phyloP scores from a whole-genome alignment of 2,888 invertebrate genomes.

The Caenorhabditis sp. region DNA sequence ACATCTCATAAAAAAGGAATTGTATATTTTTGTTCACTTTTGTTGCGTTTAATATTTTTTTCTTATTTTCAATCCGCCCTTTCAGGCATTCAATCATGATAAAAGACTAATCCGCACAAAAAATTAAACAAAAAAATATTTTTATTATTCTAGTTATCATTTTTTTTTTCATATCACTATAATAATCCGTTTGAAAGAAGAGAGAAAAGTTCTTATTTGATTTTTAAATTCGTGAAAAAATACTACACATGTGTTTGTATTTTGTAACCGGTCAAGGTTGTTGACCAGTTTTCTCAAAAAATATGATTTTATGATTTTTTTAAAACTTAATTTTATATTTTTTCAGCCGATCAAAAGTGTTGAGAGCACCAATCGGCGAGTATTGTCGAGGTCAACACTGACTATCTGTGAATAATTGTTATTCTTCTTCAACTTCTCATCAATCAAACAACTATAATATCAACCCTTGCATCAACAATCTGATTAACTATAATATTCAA shows the following conservation, averaged over 20 bases:
- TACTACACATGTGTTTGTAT: not conserved
- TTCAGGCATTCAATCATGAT: constrained; percentile 2
- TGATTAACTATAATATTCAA: constrained; percentile 22
- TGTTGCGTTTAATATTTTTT: not conserved
- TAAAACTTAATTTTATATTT: constrained; percentile 6
- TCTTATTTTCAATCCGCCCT: not conserved
- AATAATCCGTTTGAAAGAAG: not conserved
- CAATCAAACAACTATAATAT: not conserved
- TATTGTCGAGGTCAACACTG: constrained; percentile 68
- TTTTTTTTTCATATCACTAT: not conserved
- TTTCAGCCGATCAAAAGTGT: constrained; percentile 52
- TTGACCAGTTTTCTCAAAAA: constrained; percentile 21
- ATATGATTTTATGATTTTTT: not conserved
- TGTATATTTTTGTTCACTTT: not conserved
- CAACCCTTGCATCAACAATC: constrained; percentile 9
- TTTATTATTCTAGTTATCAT: constrained; percentile 1
- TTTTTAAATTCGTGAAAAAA: constrained; percentile 3
- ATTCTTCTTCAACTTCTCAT: constrained; percentile 7
- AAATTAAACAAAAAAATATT: not conserved
- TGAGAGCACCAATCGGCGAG: constrained; percentile 60
- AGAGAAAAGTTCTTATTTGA: constrained; percentile 3
- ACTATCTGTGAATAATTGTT: constrained; percentile 53
- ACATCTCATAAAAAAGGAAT: constrained; percentile 1
- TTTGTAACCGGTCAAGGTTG: constrained; percentile 6
- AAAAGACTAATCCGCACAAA: not conserved